Conservation (phyloP, 2,113 vertebrate species). For the Psettodes erumei region DNA sequence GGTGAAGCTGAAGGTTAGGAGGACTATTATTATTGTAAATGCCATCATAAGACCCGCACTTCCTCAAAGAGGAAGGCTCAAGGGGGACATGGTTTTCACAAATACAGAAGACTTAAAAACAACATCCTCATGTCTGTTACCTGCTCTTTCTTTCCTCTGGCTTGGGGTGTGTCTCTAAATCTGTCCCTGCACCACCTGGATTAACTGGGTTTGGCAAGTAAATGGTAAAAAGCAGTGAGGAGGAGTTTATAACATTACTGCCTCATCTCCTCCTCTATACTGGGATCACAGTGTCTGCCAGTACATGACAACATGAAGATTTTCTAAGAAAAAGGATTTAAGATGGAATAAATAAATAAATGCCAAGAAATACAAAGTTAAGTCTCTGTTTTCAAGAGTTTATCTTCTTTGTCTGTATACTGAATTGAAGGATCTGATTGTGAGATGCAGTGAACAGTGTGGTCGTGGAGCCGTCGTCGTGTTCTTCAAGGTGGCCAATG, state of each 20-base stretch:
- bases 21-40: constrained; percentile 60
- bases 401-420: constrained; percentile 20
- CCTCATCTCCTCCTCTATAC: constrained; percentile 3
- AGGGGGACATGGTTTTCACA: constrained; percentile 67
- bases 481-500: constrained; percentile 73
- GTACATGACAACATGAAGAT: neutral
- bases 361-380: neutral
- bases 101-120: constrained; percentile 58
- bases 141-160: constrained; percentile 15
- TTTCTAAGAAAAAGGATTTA: constrained; percentile 11
- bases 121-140: constrained; percentile 43
- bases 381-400: constrained; percentile 5
- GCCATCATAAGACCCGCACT: constrained; percentile 72
- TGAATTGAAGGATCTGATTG: constrained; percentile 52
- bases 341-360: constrained; percentile 6
- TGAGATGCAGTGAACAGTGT: constrained; percentile 47
- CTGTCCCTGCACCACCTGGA: constrained; percentile 49
- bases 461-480: constrained; percentile 44
- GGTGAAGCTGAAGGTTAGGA: constrained; percentile 68
- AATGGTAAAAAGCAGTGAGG: constrained; percentile 24
- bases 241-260: constrained; percentile 19
- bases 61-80: constrained; percentile 38
- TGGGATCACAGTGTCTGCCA: constrained; percentile 2
- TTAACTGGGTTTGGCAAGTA: constrained; percentile 64
- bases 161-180: constrained; percentile 44